phyloP scores from a whole-genome alignment of 2,113 vertebrate species.

The Daphoenositta chrysoptera region DNA sequence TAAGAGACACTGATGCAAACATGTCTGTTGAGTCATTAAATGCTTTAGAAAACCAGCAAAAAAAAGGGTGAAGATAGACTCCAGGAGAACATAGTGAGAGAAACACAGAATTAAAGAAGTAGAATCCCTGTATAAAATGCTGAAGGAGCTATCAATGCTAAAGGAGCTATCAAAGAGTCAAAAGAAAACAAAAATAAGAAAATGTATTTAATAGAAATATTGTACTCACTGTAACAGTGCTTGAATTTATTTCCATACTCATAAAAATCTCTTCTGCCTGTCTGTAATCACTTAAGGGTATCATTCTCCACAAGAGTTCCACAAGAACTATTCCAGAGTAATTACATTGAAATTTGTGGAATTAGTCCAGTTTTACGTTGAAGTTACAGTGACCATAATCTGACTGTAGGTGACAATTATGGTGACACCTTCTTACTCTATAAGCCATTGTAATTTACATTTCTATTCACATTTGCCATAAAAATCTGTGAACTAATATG shows the following conservation, averaged over 20 bases:
- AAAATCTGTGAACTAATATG: neutral
- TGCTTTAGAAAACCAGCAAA: neutral
- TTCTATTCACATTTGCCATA: neutral
- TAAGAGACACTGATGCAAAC: neutral
- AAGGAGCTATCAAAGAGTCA: neutral
- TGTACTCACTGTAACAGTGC: neutral
- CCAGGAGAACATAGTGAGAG: neutral
- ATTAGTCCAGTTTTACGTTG: neutral
- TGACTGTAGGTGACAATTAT: neutral
- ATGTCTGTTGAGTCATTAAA: neutral
- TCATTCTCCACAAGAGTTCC: neutral
- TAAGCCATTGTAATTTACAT: neutral
- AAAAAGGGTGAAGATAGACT: neutral
- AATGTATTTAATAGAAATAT: neutral
- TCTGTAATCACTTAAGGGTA: neutral
- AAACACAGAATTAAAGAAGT: neutral
- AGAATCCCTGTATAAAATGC: neutral
- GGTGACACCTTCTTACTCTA: neutral
- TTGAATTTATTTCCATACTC: neutral
- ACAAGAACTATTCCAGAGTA: neutral
- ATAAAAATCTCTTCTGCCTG: neutral
- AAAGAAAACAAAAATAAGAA: neutral
- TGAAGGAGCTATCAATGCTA: neutral
- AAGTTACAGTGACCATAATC: neutral
- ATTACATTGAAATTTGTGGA: neutral